Conservation (phyloP, 2,797 vertebrate genomes). For the Crocidura indochinensis region DNA sequence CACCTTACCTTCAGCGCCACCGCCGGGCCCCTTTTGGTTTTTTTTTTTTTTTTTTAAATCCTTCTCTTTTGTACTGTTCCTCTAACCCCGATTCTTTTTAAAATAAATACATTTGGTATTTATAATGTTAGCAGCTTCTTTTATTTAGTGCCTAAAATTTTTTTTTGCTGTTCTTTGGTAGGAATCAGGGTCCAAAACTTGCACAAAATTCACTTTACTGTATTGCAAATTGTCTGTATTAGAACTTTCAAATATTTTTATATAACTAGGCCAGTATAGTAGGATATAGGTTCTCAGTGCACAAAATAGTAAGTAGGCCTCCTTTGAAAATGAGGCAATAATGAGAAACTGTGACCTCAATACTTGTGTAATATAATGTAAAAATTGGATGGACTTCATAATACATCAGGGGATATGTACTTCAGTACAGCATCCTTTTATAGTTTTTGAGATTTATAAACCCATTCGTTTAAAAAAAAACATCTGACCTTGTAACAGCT, state of each 20-base stretch:
- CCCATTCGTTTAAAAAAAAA: slow-evolving; percentile 73
- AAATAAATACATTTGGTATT: background rate
- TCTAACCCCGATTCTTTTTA: background rate
- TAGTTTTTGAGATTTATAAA: slow-evolving; percentile 77
- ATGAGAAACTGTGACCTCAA: slow-evolving; percentile 84
- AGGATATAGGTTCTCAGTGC: slow-evolving; percentile 4
- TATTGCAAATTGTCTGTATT: background rate
- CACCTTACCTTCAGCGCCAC: no score
- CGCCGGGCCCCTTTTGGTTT: no score
- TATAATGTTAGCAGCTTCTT: no score
- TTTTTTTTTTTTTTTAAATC: no score
- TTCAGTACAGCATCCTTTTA: slow-evolving; percentile 72
- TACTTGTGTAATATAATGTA: slow-evolving; percentile 65
- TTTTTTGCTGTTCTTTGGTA: no score
- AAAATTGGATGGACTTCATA: slow-evolving; percentile 75
- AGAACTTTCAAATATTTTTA: slow-evolving; percentile 52
- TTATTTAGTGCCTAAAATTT: no score
- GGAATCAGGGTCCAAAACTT: no score
- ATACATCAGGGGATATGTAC: slow-evolving; percentile 74
- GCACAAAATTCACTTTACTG: no score
- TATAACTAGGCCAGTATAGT: slow-evolving; percentile 69
- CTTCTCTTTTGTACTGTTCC: no score
- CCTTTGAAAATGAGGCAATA: slow-evolving; percentile 81
- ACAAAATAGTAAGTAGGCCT: slow-evolving; percentile 77
- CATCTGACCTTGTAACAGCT: slow-evolving; percentile 67